phyloP scores from a whole-genome alignment of 2,797 vertebrate genomes.

The Myotis daubentonii region DNA sequence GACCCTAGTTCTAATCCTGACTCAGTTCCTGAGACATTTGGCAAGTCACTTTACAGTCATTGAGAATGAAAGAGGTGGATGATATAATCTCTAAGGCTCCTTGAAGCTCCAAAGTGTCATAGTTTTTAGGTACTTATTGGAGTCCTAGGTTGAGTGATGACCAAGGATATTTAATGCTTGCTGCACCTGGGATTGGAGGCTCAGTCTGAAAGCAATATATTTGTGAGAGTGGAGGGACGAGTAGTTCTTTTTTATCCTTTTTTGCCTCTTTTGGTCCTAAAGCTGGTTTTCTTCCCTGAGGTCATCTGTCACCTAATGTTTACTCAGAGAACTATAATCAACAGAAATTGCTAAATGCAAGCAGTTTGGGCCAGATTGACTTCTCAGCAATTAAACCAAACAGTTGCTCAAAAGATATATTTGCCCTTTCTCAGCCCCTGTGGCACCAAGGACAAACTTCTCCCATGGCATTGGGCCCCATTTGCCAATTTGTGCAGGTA shows the following conservation, averaged over 20 bases:
- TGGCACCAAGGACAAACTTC: neutral
- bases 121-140: neutral
- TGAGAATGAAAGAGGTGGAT: neutral
- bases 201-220: neutral
- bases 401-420: neutral
- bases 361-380: neutral
- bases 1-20: neutral
- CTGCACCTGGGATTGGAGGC: neutral
- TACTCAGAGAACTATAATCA: slow-evolving; percentile 37
- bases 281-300: neutral
- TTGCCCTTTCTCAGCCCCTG: neutral
- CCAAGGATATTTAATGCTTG: neutral
- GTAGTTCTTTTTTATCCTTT: neutral
- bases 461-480: neutral
- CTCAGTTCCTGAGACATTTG: neutral
- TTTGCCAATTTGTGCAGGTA: neutral
- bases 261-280: neutral
- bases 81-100: neutral
- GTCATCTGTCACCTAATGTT: slow-evolving; percentile 37
- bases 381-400: neutral
- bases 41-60: neutral
- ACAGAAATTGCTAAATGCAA: slow-evolving; percentile 33
- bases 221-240: neutral
- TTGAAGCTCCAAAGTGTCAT: neutral
- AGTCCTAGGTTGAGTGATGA: neutral